Evolutionary conservation across 2,113 vertebrate genomes (phyloP), one percentile per base, ranked within the genome.

Genomic region (Guaruba guarouba): DNA sequence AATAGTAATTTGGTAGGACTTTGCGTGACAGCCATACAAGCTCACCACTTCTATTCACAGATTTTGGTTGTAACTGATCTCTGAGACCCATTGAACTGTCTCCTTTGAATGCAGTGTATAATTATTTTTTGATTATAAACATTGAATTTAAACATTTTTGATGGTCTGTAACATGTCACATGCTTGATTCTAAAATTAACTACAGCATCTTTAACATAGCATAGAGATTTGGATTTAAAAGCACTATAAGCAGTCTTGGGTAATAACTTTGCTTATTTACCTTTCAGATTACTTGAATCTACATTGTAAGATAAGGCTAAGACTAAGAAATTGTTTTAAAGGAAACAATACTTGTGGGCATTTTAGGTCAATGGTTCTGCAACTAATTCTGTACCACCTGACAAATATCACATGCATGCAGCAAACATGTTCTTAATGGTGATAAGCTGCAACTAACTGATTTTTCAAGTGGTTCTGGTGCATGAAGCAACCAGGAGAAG

Each of bases 181-280:
- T 37, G 37, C 64, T 48, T 82, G 62, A 63, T 78, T 92, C 92
- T 88, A 77, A 80, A 95, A 95, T 74, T 90, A 91, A 81, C 57
- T 43, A 43, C 80, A 89, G 48, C 59, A 19, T 57, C 78, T 87
- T 78, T 49, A 83, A 37, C n/a, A 19, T 2, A 33, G 64, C n/a
- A 12, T 1, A 69, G 79, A 75, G 44, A 77, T 51, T 69, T 49
- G 91, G 63, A 54, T 92, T 84, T 80, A 69, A 93, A 92, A 89
- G 54, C 82, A 78, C 44, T 43, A 62, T 41, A 82, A 93, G 49
- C 57, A 87, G 62, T 35, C 88, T 62, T 70, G 83, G 92, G 84
- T 91, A 95, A 95, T 80, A 86, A 92, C 81, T 96, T 89, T 95
- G 81, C 91, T 84, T 96, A 92, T 95, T 96, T 93, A 94, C 93